phyloP scores from a whole-genome alignment of 2,797 vertebrate genomes.

The Lutjanus campechanus region DNA sequence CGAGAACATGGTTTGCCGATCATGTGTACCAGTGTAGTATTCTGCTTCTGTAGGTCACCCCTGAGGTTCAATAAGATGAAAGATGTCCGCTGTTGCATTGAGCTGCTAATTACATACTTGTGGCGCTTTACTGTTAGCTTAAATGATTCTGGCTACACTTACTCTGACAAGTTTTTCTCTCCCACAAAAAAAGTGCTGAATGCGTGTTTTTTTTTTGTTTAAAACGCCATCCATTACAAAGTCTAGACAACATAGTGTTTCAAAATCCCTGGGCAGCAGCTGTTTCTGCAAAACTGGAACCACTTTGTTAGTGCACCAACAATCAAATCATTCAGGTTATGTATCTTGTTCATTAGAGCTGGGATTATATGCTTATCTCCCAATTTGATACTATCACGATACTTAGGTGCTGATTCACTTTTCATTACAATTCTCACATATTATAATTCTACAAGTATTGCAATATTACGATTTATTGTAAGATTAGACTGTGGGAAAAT shows the following conservation, averaged over 20 bases:
- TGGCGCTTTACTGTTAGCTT: slow-evolving; percentile 7
- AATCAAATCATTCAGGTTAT: slow-evolving; percentile 2
- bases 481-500: no score
- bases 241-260: slow-evolving; percentile 13
- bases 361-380: no score
- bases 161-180: slow-evolving; percentile 31
- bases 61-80: not conserved
- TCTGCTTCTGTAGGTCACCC: not conserved
- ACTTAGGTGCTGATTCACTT: no score
- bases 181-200: slow-evolving; percentile 19
- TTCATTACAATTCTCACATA: no score
- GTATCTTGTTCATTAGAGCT: not conserved
- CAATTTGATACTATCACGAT: no score
- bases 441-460: no score
- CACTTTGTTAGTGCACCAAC: slow-evolving; percentile 2
- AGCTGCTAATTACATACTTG: slow-evolving; percentile 22
- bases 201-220: slow-evolving; percentile 12
- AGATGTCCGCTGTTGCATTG: slow-evolving; percentile 1
- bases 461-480: no score
- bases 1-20: not conserved
- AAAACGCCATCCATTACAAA: slow-evolving; percentile 21
- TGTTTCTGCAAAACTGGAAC: slow-evolving; percentile 20
- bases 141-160: slow-evolving; percentile 15
- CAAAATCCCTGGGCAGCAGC: slow-evolving; percentile 18
- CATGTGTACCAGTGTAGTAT: not conserved